These are phyloP conservation scores for Nebria salina DNA, from an alignment of 2,888 invertebrate species.

Conservation along the genomic window DNA sequence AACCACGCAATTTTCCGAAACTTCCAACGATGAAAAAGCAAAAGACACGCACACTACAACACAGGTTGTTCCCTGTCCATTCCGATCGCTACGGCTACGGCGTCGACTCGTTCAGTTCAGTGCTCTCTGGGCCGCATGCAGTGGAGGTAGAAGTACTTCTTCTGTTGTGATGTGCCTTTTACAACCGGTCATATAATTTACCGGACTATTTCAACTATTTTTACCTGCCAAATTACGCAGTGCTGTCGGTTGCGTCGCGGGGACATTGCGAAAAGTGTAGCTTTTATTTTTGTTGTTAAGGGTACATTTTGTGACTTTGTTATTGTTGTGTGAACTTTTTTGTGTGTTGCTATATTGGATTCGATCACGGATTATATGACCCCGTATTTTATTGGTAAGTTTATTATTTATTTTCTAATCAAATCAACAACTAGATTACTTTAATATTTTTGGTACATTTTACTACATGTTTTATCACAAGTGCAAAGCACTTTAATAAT, in stretches of 20 bases:
- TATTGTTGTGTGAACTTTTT: neutral
- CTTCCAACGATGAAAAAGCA: neutral
- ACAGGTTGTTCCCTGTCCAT: slow-evolving; percentile 1
- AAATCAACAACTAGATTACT: no score
- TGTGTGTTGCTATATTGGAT: neutral
- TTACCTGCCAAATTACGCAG: neutral
- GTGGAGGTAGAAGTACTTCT: neutral
- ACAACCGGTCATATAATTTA: neutral
- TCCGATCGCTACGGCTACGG: neutral
- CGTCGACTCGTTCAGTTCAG: slow-evolving; percentile 1
- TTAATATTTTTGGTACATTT: neutral
- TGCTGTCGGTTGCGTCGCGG: neutral
- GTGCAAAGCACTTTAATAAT: no score
- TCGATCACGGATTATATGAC: neutral
- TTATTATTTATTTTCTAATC: neutral
- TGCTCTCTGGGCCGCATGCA: slow-evolving; percentile 1
- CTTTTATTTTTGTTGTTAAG: neutral
- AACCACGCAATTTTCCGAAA: neutral
- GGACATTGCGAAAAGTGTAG: neutral
- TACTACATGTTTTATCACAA: neutral
- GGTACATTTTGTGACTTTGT: neutral
- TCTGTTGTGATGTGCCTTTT: neutral
- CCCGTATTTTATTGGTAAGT: neutral
- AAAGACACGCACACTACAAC: neutral
- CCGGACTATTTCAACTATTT: neutral